phyloP scores from a whole-genome alignment of 2,888 invertebrate genomes.

The Tiliacea citrago region DNA sequence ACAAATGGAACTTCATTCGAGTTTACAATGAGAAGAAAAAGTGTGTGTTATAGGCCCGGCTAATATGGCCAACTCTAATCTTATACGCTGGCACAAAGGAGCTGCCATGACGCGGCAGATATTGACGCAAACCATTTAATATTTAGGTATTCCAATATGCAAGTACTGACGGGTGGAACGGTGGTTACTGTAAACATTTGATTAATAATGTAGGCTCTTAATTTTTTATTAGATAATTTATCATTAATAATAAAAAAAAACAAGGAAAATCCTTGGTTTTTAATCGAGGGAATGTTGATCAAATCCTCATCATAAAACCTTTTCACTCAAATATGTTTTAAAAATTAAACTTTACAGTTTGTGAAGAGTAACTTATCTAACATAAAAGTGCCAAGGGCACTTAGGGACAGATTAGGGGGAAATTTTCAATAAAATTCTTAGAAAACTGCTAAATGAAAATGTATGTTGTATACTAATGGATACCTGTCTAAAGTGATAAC shows the following conservation, averaged over 20 bases:
- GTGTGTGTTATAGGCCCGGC: conserved; percentile 78
- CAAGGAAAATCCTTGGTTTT: too few species aligned
- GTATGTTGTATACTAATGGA: conserved; percentile 24
- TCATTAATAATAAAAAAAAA: neutral
- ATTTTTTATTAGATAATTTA: neutral
- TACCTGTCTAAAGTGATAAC: conserved; percentile 19
- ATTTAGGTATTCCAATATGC: conserved; percentile 87
- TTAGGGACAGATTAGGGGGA: conserved; percentile 12
- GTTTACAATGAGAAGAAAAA: conserved; percentile 78
- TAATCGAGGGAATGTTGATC: neutral
- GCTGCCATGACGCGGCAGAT: conserved; percentile 88
- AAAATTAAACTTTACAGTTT: too few species aligned
- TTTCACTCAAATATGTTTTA: neutral
- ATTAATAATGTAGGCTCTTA: neutral
- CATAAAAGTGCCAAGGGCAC: conserved; percentile 23
- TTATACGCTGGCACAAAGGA: conserved; percentile 85
- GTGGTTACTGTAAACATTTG: conserved; percentile 19
- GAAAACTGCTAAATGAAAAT: conserved; percentile 35
- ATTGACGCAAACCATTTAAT: conserved; percentile 88
- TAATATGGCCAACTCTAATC: conserved; percentile 88
- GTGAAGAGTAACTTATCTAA: neutral
- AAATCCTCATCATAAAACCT: too few species aligned
- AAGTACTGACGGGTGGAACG: conserved; percentile 76
- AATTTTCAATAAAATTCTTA: neutral
- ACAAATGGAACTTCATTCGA: conserved; percentile 72